Conservation (phyloP, 1,140 invertebrate species). For the Caerostris extrusa region DNA sequence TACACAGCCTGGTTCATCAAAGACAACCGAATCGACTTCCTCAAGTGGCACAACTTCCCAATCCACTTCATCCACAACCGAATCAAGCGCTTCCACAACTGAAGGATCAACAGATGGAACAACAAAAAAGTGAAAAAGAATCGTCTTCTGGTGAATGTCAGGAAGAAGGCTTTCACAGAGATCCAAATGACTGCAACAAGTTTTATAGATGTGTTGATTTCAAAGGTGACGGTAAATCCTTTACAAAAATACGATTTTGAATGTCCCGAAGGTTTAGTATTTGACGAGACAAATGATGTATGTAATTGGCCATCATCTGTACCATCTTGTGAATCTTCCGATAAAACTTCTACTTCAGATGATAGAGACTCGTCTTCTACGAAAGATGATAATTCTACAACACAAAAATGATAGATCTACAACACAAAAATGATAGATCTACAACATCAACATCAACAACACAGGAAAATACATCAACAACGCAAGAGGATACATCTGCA, state of each 20-base stretch:
- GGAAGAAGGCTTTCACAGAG: conserved; percentile 86
- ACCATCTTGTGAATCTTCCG: conserved; percentile 79
- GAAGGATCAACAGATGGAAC: conserved; percentile 61
- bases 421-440: neutral
- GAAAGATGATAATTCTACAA: neutral
- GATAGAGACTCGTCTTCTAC: neutral
- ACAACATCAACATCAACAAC: neutral
- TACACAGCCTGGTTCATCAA: conserved; percentile 57
- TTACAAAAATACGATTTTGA: conserved; percentile 81
- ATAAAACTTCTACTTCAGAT: neutral
- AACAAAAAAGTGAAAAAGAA: conserved; percentile 74
- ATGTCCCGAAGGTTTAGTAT: conserved; percentile 81
- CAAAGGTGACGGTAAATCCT: conserved; percentile 83
- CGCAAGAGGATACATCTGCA: neutral
- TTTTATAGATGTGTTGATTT: conserved; percentile 85
- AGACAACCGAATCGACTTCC: conserved; percentile 61
- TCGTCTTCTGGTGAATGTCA: conserved; percentile 80
- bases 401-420: neutral
- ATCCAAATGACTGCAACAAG: conserved; percentile 85
- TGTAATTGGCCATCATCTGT: conserved; percentile 77
- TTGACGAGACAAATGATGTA: conserved; percentile 80
- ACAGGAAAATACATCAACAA: neutral
- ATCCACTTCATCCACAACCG: neutral
- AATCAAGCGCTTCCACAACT: neutral
- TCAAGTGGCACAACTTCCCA: neutral